A percentile compares a stretch with the other conserved stretches of the same genome.
These are phyloP conservation scores for Enteromius afrohamiltoni DNA, from an alignment of 2,797 vertebrate species.

Conservation along the genomic window DNA sequence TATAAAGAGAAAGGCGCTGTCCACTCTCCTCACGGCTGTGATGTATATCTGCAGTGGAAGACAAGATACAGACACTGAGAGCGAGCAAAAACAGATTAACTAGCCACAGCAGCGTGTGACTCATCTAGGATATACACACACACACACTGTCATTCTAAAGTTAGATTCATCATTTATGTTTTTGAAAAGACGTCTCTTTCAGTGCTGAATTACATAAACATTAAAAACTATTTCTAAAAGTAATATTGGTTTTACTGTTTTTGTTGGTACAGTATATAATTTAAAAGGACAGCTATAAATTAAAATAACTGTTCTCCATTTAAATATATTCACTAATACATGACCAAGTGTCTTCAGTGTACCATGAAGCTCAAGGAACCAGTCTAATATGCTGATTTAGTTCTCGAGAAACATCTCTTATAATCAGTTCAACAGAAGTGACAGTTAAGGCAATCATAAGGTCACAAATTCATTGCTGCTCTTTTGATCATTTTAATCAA, in stretches of 20 bases:
- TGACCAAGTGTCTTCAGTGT: too few relatives aligned
- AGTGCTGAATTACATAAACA: neutral
- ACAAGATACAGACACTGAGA: slow-evolving; percentile 2
- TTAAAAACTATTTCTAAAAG: neutral
- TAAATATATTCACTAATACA: too few relatives aligned
- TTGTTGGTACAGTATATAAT: neutral
- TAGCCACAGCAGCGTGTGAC: neutral
- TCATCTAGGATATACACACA: neutral
- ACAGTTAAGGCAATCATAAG: neutral
- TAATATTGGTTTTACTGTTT: neutral
- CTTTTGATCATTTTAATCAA: neutral
- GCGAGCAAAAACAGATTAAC: neutral
- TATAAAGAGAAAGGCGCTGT: neutral
- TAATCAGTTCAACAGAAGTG: neutral
- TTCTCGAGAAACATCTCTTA: too few relatives aligned
- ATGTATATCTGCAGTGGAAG: slow-evolving; percentile 38
- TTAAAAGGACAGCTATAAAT: neutral
- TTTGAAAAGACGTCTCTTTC: neutral
- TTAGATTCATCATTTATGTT: neutral
- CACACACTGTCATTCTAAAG: neutral
- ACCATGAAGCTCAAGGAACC: too few relatives aligned
- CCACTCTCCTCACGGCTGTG: slow-evolving; percentile 19
- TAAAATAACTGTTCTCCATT: neutral
- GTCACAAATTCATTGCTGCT: neutral
- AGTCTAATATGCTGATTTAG: too few relatives aligned